Base-by-base conservation (phyloP, 2,888 invertebrate genomes). In the Coronaproctus castanopsis region DNA sequence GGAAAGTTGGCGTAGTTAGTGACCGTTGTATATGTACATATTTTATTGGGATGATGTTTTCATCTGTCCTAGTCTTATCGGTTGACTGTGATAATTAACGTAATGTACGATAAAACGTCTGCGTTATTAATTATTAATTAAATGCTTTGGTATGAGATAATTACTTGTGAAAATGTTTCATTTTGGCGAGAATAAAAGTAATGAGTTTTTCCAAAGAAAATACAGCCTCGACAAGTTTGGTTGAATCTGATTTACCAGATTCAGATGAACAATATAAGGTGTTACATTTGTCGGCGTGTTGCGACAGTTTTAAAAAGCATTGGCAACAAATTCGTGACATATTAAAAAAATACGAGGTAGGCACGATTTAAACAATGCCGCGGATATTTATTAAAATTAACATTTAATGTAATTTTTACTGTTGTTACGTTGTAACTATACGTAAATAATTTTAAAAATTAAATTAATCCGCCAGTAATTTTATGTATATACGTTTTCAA, bases 311-410 rank as follows among this genome's bases (percentile, higher is more conserved):
- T 74, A 84, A 85, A 71, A 87, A 87, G 71, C 93, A 93, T 71
- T 93, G 93, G 91, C 87, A 89, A 68, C 92, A 93, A 71, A 87
- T 87, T 1, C 75, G 81, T 67, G 87, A 88, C 65, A 88, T 92
- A 61, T 88, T 92, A 66, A 75, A 79, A 64, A 79, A 82, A 66
- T 82, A 82, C 52, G 79, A 83, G 75, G 83, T 82, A 69, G 60
- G 61, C 58, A 24, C 24, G 5, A 22, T 36, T 21, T 53, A 18
- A 10, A n/a, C n/a, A n/a, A n/a, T 48, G 10, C 49, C 18, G 10
- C 18, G n/a, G 49, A 48, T 14, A 48, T 48, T 48, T 48, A n/a
- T 48, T 48, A 14, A 14, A 14, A 18, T 48, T 18, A 48, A n/a
- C n/a, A n/a, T n/a, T n/a, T 14, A 48, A 48, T 48, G 18, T 14